Percentiles rank a stretch among this genome's conserved stretches.
These are phyloP conservation scores for Nebria salina DNA, from an alignment of 2,888 invertebrate species.

Conservation along the genomic window DNA sequence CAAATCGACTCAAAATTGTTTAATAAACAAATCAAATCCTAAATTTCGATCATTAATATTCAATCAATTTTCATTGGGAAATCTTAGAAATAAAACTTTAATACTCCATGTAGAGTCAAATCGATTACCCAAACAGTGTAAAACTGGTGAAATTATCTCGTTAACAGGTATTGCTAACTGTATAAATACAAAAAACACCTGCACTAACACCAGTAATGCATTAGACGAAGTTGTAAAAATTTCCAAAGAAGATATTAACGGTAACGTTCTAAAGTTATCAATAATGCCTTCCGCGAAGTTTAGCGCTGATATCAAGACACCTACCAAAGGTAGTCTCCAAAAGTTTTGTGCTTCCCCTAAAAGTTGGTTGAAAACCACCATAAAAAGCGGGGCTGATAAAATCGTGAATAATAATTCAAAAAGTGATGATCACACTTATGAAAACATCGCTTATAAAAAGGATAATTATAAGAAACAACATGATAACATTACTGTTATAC, in stretches of 20 bases:
- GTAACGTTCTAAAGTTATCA: not conserved
- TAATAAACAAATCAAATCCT: not conserved
- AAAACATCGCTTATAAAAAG: conserved; percentile 52
- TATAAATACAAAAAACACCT: conserved; percentile 6
- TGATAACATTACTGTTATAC: conserved; percentile 64
- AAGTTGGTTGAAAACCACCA: conserved; percentile 52
- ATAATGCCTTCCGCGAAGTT: conserved; percentile 55
- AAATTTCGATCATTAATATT: not conserved
- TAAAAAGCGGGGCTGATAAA: conserved; percentile 15
- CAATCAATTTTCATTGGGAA: not conserved
- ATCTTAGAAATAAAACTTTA: not conserved
- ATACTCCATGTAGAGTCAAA: not conserved
- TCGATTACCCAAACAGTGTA: not conserved
- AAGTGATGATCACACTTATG: conserved; percentile 53
- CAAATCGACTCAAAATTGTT: not conserved
- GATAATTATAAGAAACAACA: conserved; percentile 38
- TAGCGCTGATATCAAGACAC: conserved; percentile 47
- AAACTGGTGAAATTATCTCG: conserved; percentile 3
- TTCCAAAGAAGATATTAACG: not conserved
- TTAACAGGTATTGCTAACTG: not conserved
- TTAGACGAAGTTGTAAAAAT: conserved; percentile 10
- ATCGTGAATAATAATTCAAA: conserved; percentile 48
- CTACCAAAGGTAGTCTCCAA: conserved; percentile 54
- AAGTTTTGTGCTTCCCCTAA: conserved; percentile 57
- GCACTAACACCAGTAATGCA: conserved; percentile 17